Evolutionary conservation across 2,888 invertebrate genomes (phyloP).

Genomic region (Gibbula magus): DNA sequence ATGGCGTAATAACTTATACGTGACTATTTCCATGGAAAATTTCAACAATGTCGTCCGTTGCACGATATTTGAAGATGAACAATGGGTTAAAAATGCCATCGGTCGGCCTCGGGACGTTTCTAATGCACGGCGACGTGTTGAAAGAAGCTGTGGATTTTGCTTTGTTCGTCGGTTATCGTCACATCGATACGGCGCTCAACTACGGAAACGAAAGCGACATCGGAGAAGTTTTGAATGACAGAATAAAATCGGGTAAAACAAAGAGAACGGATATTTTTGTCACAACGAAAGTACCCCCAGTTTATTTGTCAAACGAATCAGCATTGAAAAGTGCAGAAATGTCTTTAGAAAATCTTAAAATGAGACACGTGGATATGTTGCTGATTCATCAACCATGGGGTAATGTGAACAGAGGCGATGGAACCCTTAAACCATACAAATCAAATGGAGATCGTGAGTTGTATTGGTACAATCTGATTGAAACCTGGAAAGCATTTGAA

Average conservation of each 20-base stretch:
- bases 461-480: conserved; percentile 45
- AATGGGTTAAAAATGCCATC: conserved; percentile 47
- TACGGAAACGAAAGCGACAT: conserved; percentile 61
- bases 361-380: conserved; percentile 58
- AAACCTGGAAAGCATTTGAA: conserved; percentile 60
- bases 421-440: conserved; percentile 39
- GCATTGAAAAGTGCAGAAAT: conserved; percentile 48
- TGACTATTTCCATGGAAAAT: not conserved
- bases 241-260: conserved; percentile 48
- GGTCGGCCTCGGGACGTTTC: conserved; percentile 58
- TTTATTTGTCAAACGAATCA: conserved; percentile 43
- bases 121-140: conserved; percentile 44
- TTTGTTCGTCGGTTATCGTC: conserved; percentile 54
- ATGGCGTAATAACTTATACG: not conserved
- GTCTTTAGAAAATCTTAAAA: conserved; percentile 54
- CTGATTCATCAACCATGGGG: conserved; percentile 66
- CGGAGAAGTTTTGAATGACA: conserved; percentile 49
- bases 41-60: not conserved
- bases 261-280: conserved; percentile 57
- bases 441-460: conserved; percentile 43
- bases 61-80: conserved; percentile 3
- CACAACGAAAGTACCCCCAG: conserved; percentile 56
- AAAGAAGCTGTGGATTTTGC: conserved; percentile 55
- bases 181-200: conserved; percentile 59
- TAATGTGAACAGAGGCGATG: conserved; percentile 48